These are phyloP conservation scores for Hyla sarda DNA, from an alignment of 2,113 vertebrate genomes.

Conservation along the genomic window DNA sequence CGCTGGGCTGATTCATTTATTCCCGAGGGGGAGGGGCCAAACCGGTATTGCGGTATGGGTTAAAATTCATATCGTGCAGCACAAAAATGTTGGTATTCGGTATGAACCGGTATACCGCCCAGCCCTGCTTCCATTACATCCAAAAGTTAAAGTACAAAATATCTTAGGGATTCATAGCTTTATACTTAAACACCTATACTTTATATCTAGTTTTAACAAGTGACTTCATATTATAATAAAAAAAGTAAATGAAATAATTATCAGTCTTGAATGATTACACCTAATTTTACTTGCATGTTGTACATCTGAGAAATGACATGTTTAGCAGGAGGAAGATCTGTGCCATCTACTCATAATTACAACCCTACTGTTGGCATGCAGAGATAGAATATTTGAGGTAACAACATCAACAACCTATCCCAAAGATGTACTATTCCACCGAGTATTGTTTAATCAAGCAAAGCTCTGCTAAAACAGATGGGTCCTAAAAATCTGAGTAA, in stretches of 20 bases:
- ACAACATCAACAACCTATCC: constrained; percentile 15
- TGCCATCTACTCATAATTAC: constrained; percentile 21
- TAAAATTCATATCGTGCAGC: no score
- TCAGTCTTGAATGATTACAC: neutral
- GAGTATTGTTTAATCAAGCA: constrained; percentile 53
- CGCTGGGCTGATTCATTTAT: no score
- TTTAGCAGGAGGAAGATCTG: neutral
- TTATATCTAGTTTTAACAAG: no score
- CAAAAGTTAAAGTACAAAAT: no score
- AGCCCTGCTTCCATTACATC: no score
- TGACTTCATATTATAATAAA: neutral
- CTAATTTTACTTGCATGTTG: neutral
- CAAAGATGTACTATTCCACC: constrained; percentile 47
- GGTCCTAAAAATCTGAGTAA: constrained; percentile 34
- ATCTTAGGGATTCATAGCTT: no score
- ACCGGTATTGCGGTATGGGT: no score
- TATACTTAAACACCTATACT: no score
- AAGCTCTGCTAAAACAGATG: constrained; percentile 46
- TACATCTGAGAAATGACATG: neutral
- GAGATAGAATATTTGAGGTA: constrained; percentile 45
- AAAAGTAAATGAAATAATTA: neutral
- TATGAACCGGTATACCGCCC: no score
- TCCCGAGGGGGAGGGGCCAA: no score
- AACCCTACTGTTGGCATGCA: constrained; percentile 22
- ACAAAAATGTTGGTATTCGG: no score